Percentiles rank a stretch among this genome's conserved stretches.
Conservation (phyloP, 2,888 invertebrate species). For the Rutpela maculata region DNA sequence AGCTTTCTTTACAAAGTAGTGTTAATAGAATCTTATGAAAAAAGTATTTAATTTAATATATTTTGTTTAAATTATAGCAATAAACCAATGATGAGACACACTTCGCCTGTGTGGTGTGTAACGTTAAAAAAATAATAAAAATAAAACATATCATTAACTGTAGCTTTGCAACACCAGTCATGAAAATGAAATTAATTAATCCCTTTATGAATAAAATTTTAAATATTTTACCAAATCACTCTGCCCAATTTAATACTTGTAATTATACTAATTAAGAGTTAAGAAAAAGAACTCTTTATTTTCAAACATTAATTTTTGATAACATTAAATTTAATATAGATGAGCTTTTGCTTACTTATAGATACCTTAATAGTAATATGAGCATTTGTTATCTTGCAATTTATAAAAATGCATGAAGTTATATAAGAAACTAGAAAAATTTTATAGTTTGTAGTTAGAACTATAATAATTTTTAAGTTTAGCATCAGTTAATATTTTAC, state of each 20-base stretch:
- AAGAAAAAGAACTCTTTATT: slow-evolving; percentile 56
- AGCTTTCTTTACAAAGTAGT: slow-evolving; percentile 67
- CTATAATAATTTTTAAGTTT: slow-evolving; percentile 52
- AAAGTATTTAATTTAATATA: slow-evolving; percentile 54
- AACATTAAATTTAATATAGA: slow-evolving; percentile 62
- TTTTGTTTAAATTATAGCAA: slow-evolving; percentile 69
- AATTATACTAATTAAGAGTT: slow-evolving; percentile 49
- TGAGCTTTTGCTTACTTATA: slow-evolving; percentile 69
- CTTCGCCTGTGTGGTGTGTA: slow-evolving; percentile 61
- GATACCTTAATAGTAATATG: slow-evolving; percentile 61
- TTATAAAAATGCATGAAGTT: slow-evolving; percentile 66
- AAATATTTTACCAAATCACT: slow-evolving; percentile 50
- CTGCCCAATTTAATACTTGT: slow-evolving; percentile 56
- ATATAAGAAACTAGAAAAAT: slow-evolving; percentile 61
- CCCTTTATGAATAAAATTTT: slow-evolving; percentile 39
- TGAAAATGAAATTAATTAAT: slow-evolving; percentile 53
- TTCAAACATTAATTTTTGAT: slow-evolving; percentile 62
- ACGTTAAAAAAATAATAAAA: slow-evolving; percentile 57
- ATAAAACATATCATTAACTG: slow-evolving; percentile 68
- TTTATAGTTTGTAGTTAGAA: slow-evolving; percentile 60
- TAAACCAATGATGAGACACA: slow-evolving; percentile 68
- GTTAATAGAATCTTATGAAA: slow-evolving; percentile 57
- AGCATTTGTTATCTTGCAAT: slow-evolving; percentile 72
- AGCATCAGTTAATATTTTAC: slow-evolving; percentile 58
- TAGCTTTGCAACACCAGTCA: slow-evolving; percentile 63